Evolutionary conservation across 2,888 invertebrate genomes (phyloP).

Genomic region (Temnothorax ravouxi): DNA sequence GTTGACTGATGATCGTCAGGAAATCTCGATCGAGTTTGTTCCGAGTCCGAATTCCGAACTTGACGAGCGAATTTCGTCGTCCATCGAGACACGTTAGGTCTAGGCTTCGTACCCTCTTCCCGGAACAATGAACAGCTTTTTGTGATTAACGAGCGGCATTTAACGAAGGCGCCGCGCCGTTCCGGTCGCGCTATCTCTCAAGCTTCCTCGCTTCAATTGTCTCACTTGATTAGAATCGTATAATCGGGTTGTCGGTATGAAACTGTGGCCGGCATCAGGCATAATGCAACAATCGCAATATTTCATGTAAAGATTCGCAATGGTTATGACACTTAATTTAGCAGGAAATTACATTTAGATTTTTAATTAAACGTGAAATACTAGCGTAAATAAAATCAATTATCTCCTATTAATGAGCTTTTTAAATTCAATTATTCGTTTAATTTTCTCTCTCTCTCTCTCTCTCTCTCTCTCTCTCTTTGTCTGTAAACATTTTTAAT

Average conservation of each 20-base stretch:
- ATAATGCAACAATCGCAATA: neutral
- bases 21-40: slow-evolving; percentile 47
- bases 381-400: slow-evolving; percentile 23
- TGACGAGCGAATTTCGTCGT: slow-evolving; percentile 41
- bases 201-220: slow-evolving; percentile 5
- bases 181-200: slow-evolving; percentile 13
- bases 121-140: slow-evolving; percentile 59
- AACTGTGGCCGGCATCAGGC: neutral
- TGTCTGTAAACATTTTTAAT: slow-evolving; percentile 20
- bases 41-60: slow-evolving; percentile 50
- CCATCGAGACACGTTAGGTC: slow-evolving; percentile 51
- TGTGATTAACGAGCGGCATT: slow-evolving; percentile 74
- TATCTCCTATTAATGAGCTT: slow-evolving; percentile 13
- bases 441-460: slow-evolving; percentile 25
- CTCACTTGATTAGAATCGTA: slow-evolving; percentile 37
- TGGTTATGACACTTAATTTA: slow-evolving; percentile 18
- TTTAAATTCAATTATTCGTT: slow-evolving; percentile 24
- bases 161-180: slow-evolving; percentile 60
- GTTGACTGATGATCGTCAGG: slow-evolving; percentile 66
- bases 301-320: slow-evolving; percentile 9
- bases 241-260: slow-evolving; percentile 9
- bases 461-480: slow-evolving; percentile 3
- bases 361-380: slow-evolving; percentile 31
- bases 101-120: slow-evolving; percentile 46
- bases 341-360: slow-evolving; percentile 13